phyloP scores from a whole-genome alignment of 2,113 vertebrate species.

The Elanus axillaris region DNA sequence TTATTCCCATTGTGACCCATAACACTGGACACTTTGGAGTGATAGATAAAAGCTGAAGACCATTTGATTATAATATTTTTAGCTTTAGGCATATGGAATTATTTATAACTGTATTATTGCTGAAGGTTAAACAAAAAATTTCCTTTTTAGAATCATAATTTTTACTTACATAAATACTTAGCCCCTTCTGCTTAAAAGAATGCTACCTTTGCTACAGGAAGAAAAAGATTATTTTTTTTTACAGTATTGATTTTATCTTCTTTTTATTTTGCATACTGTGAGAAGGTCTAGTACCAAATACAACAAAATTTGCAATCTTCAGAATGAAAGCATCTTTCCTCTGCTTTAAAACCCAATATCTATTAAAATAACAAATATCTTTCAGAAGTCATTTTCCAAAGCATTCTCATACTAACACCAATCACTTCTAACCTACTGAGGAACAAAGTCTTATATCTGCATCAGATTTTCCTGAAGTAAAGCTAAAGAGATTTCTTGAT shows the following conservation, averaged over 20 bases:
- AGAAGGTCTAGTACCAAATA: background rate
- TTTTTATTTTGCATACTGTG: background rate
- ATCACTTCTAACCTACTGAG: background rate
- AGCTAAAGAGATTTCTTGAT: background rate
- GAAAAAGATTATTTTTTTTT: background rate
- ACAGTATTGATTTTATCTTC: background rate
- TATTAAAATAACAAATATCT: background rate
- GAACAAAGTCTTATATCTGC: background rate
- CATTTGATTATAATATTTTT: background rate
- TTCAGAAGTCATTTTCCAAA: background rate
- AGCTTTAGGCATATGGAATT: background rate
- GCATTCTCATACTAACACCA: background rate
- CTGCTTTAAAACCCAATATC: background rate
- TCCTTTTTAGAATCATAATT: background rate
- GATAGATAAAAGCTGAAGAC: background rate
- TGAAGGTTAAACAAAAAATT: background rate
- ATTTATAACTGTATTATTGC: background rate
- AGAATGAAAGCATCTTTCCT: background rate
- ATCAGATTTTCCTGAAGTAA: background rate
- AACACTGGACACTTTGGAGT: background rate
- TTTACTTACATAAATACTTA: conserved; percentile 37
- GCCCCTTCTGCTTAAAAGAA: background rate
- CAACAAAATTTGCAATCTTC: background rate
- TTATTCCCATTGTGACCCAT: background rate
- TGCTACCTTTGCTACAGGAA: background rate